These are phyloP conservation scores for Cyclina sinensis DNA, from an alignment of 1,140 invertebrate species.

Conservation along the genomic window DNA sequence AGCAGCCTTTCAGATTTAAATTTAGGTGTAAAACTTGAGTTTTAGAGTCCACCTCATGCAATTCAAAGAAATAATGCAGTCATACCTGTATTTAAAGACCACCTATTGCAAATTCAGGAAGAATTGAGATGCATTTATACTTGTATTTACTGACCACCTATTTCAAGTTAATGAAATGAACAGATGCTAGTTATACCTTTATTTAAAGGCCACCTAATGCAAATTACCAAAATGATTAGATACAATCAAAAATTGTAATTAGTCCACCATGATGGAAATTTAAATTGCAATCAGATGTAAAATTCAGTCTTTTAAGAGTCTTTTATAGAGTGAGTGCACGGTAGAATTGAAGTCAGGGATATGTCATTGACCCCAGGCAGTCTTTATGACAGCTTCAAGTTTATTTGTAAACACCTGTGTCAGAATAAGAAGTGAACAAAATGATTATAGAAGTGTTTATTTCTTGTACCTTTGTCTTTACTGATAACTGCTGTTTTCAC, in stretches of 20 bases:
- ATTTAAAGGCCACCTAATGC: neutral
- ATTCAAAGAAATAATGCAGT: no score
- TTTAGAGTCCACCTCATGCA: neutral
- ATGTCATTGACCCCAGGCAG: no score
- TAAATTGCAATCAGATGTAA: neutral
- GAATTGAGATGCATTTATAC: no score
- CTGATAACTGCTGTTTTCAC: neutral
- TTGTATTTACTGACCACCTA: no score
- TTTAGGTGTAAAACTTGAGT: neutral
- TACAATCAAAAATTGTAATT: no score
- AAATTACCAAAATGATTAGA: no score
- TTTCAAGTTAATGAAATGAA: no score
- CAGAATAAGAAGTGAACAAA: neutral
- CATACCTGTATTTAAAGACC: no score
- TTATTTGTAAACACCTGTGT: neutral
- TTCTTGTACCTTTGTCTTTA: neutral
- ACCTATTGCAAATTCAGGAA: no score
- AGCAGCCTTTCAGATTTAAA: neutral
- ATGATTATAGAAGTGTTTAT: neutral
- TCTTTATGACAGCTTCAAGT: neutral
- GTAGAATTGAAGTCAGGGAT: no score
- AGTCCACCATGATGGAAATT: neutral
- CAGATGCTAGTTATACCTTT: no score
- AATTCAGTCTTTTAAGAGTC: neutral
- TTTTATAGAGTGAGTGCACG: neutral